Evolutionary conservation across 2,113 vertebrate species (phyloP), one percentile per base, ranked within the genome.

Genomic region (Himantopus leucocephalus): DNA sequence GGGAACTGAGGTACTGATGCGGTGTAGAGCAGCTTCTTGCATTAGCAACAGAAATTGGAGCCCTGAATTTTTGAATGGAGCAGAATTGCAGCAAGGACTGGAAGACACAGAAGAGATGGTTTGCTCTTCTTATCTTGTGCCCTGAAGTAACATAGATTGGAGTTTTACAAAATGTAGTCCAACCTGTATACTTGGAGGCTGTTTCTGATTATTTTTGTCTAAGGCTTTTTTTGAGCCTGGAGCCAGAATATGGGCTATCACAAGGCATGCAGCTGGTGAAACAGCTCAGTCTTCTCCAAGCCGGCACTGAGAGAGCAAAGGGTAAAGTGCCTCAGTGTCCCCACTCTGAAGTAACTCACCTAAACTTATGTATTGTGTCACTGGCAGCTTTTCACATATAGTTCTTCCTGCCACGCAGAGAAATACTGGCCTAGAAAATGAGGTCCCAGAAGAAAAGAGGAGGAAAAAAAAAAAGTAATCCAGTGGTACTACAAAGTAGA

Each of bases 61-160:
- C 53, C 12, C 3, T 6, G 6, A 0, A 1, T n/a, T 53, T 48
- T 3, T 27, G 35, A 29, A 6, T 9, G 35, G 58, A 63, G 10
- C 43, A 68, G 66, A 58, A n/a, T 1, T 35, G 39, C 52, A 62
- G 30, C 34, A 22, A 39, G 63, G 29, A 2, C n/a, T 19, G 5
- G 13, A 59, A 52, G 17, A 21, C 21, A 4, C 1, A 14, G 37
- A 23, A 58, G n/a, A 60, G n/a, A 18, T 45, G 9, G 5, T 62
- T 88, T 92, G 59, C 29, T 74, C 15, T 53, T 74, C 43, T 60
- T 62, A 22, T 30, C 22, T 81, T 41, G 4, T 45, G 32, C n/a
- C 59, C n/a, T 14, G 2, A 77, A 90, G 55, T 66, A 35, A 20
- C 4, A 12, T 6, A 37, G 41, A 35, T 39, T 2, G 7, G 23